phyloP scores from a whole-genome alignment of 2,797 vertebrate species.

The Neomorphus geoffroyi region DNA sequence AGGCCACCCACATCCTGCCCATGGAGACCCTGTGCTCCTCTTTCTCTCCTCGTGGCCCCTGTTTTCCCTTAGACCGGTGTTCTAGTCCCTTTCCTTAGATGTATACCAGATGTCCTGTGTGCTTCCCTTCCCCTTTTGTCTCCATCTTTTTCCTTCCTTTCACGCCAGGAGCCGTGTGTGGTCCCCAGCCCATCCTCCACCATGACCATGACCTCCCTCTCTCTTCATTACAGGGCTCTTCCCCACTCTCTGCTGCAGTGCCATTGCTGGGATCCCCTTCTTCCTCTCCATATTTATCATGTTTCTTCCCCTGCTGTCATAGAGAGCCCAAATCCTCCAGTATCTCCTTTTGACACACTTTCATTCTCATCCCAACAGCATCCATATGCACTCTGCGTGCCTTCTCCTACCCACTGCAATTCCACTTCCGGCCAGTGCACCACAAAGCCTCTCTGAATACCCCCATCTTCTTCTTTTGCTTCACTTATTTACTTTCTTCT shows the following conservation, averaged over 20 bases:
- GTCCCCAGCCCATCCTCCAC: neutral
- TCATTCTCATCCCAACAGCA: neutral
- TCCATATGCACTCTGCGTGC: neutral
- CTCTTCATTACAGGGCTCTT: neutral
- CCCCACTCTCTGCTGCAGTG: neutral
- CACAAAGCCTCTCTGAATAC: neutral
- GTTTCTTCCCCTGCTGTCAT: neutral
- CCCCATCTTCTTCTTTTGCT: neutral
- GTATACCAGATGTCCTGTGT: neutral
- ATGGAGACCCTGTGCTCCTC: neutral
- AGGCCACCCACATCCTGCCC: neutral
- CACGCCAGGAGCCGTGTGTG: neutral
- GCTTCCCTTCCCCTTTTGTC: neutral
- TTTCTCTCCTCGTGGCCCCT: neutral
- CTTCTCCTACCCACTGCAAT: neutral
- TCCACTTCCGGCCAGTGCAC: neutral
- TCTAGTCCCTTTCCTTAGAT: neutral
- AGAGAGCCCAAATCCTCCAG: neutral
- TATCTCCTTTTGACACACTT: neutral
- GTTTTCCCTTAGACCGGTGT: neutral
- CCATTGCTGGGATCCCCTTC: neutral
- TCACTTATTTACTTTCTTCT: neutral
- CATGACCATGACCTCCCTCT: neutral
- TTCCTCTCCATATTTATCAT: neutral
- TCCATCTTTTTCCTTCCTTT: neutral